phyloP scores from a whole-genome alignment of 2,888 invertebrate species.

The Nomada goodeniana region DNA sequence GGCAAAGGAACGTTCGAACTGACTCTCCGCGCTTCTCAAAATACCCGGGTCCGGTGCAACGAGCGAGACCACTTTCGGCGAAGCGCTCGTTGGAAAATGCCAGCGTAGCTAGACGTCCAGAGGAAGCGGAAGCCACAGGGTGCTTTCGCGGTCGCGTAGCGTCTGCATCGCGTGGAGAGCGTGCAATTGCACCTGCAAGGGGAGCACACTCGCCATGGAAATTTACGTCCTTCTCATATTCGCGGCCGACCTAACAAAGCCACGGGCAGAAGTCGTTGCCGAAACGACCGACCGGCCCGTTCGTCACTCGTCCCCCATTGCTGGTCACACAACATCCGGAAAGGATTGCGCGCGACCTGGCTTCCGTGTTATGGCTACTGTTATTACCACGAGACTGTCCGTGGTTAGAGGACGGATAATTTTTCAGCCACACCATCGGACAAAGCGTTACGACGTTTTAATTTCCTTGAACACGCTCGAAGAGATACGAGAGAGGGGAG shows the following conservation, averaged over 20 bases:
- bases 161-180: constrained; percentile 42
- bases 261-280: constrained; percentile 37
- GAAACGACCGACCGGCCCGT: constrained; percentile 35
- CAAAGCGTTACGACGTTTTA: too few species aligned
- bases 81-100: constrained; percentile 59
- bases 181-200: constrained; percentile 63
- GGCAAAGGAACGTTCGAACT: background rate
- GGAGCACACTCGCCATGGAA: constrained; percentile 56
- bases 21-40: constrained; percentile 28
- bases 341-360: constrained; percentile 11
- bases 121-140: constrained; percentile 64
- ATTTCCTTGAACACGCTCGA: too few species aligned
- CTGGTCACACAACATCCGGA: constrained; percentile 17
- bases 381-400: background rate
- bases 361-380: constrained; percentile 18
- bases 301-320: constrained; percentile 1
- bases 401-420: constrained; percentile 7
- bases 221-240: constrained; percentile 68
- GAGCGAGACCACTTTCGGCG: constrained; percentile 64
- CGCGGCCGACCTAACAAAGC: constrained; percentile 48
- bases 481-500: too few species aligned
- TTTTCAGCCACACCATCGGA: too few species aligned
- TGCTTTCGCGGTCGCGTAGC: constrained; percentile 46
- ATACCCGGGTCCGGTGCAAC: constrained; percentile 52
- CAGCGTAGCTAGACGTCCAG: constrained; percentile 52